Conservation (phyloP, 2,888 invertebrate species). For the Taenaris catops region DNA sequence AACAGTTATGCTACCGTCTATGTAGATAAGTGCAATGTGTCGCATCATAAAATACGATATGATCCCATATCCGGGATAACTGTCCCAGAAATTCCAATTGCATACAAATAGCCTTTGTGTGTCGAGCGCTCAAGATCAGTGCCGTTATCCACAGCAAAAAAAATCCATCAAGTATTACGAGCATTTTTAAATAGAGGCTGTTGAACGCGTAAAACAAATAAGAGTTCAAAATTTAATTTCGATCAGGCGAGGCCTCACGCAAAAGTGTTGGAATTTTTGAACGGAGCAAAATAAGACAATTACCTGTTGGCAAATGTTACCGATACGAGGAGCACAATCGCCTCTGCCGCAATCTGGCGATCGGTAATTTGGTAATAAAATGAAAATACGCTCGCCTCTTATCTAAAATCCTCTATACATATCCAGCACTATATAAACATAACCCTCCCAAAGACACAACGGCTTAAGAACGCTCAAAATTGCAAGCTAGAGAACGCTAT, state of each 20-base stretch:
- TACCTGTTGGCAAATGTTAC: conserved; percentile 70
- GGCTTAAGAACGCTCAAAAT: conserved; percentile 37
- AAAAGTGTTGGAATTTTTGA: conserved; percentile 48
- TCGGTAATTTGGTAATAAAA: conserved; percentile 81
- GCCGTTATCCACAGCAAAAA: too few species aligned
- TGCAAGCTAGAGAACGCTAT: conserved; percentile 28
- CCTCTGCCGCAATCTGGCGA: conserved; percentile 56
- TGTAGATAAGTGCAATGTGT: too few species aligned
- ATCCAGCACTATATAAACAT: conserved; percentile 69
- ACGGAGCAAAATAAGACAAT: conserved; percentile 58
- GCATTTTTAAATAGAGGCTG: too few species aligned
- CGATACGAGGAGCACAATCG: conserved; percentile 62
- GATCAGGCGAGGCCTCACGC: conserved; percentile 23
- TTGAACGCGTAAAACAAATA: conserved; percentile 20
- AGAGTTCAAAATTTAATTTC: conserved; percentile 20
- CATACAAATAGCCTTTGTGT: too few species aligned
- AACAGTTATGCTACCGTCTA: too few species aligned
- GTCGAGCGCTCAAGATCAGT: too few species aligned
- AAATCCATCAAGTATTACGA: too few species aligned
- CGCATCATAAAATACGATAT: too few species aligned
- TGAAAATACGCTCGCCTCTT: conserved; percentile 74
- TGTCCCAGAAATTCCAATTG: too few species aligned
- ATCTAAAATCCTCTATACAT: conserved; percentile 75
- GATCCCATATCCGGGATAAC: too few species aligned
- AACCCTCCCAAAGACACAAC: conserved; percentile 31